These are phyloP conservation scores for Gila robusta DNA, from an alignment of 2,797 vertebrate genomes.

Conservation along the genomic window DNA sequence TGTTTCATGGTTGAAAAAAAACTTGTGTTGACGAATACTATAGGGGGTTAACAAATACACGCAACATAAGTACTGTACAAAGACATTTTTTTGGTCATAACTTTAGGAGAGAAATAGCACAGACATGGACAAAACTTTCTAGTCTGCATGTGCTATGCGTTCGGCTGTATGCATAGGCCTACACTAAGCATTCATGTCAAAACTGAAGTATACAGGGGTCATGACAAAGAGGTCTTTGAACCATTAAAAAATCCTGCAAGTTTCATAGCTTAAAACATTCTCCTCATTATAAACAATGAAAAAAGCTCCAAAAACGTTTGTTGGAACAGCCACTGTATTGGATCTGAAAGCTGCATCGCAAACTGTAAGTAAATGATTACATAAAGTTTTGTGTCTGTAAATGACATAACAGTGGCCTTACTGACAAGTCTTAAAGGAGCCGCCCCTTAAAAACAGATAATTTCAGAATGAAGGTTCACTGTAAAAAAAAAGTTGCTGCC, in stretches of 20 bases:
- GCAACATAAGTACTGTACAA: background rate
- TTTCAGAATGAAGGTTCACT: no score
- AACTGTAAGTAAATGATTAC: background rate
- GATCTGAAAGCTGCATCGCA: no score
- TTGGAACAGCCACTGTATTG: no score
- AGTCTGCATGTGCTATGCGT: background rate
- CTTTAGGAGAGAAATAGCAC: background rate
- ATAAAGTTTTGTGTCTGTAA: background rate
- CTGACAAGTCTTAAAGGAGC: no score
- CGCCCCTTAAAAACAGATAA: no score
- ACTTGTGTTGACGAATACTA: background rate
- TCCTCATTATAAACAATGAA: background rate
- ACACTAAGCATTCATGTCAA: background rate
- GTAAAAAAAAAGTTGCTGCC: no score
- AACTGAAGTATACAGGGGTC: background rate
- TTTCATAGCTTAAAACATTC: background rate
- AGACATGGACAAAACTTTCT: background rate
- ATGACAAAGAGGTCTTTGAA: background rate
- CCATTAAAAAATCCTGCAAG: background rate
- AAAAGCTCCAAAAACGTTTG: background rate
- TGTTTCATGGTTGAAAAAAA: background rate
- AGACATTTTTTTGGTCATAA: background rate
- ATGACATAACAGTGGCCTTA: no score
- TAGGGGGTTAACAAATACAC: background rate
- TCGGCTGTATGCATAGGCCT: background rate